Evolutionary conservation across 2,113 vertebrate genomes (phyloP).

Genomic region (Struthio camelus): DNA sequence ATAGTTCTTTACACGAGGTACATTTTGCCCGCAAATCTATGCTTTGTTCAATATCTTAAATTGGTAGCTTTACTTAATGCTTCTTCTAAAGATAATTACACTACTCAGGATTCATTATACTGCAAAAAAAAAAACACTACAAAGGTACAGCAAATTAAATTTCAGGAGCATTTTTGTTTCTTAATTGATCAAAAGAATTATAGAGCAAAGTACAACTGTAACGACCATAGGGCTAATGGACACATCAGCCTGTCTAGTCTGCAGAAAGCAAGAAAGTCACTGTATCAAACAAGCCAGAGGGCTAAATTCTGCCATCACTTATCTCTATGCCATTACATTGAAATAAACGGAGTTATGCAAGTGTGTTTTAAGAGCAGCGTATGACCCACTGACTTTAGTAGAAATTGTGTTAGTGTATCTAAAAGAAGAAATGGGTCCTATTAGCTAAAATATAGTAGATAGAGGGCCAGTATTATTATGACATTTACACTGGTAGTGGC

Average conservation of each 20-base stretch:
- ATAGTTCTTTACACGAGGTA: background rate
- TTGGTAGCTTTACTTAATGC: conserved; percentile 28
- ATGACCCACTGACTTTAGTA: background rate
- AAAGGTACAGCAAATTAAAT: conserved; percentile 15
- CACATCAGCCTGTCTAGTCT: background rate
- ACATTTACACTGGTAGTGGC: background rate
- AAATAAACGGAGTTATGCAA: background rate
- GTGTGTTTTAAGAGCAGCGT: background rate
- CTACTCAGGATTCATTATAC: background rate
- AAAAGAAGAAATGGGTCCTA: conserved; percentile 9
- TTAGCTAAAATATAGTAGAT: background rate
- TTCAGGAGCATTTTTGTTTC: conserved; percentile 21
- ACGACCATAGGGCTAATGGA: background rate
- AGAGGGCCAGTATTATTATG: background rate
- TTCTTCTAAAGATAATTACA: conserved; percentile 40
- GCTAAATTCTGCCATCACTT: background rate
- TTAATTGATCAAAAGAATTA: conserved; percentile 42
- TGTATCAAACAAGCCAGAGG: background rate
- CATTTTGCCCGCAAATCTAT: conserved; percentile 6
- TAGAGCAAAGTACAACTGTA: background rate
- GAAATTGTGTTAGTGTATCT: background rate
- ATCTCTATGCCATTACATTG: background rate
- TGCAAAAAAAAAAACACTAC: background rate
- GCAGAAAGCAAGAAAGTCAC: conserved; percentile 7
- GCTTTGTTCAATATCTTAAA: conserved; percentile 47